Conservation (phyloP, 2,113 vertebrate genomes). For the Galemys pyrenaicus region DNA sequence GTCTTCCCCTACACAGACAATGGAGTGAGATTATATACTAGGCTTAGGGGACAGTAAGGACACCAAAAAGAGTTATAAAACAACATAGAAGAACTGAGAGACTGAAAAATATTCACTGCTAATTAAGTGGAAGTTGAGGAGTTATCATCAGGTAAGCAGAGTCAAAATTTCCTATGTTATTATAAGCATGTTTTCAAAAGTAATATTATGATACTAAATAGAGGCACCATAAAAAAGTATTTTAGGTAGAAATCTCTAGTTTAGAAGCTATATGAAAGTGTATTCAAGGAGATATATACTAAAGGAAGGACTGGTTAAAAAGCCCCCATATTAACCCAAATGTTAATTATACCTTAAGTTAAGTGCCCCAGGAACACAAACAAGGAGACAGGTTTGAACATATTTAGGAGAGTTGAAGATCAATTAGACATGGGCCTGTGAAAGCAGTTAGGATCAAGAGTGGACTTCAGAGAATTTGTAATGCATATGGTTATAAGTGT, state of each 20-base stretch:
- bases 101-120: neutral
- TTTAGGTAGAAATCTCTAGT: neutral
- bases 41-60: neutral
- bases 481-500: neutral
- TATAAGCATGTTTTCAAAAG: neutral
- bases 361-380: neutral
- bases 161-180: neutral
- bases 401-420: conserved; percentile 20
- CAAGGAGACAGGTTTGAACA: neutral
- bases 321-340: neutral
- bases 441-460: neutral
- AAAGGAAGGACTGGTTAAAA: neutral
- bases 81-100: neutral
- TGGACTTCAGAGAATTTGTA: neutral
- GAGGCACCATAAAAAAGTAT: neutral
- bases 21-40: neutral
- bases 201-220: neutral
- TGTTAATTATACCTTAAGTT: neutral
- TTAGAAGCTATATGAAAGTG: neutral
- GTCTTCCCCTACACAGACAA: neutral
- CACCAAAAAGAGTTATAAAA: neutral
- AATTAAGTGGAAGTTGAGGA: neutral
- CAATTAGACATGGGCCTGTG: neutral
- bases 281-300: neutral
- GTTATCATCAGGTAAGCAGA: neutral